Base-by-base conservation (phyloP, 2,888 invertebrate species). In the Lasioglossum figueresi region DNA sequence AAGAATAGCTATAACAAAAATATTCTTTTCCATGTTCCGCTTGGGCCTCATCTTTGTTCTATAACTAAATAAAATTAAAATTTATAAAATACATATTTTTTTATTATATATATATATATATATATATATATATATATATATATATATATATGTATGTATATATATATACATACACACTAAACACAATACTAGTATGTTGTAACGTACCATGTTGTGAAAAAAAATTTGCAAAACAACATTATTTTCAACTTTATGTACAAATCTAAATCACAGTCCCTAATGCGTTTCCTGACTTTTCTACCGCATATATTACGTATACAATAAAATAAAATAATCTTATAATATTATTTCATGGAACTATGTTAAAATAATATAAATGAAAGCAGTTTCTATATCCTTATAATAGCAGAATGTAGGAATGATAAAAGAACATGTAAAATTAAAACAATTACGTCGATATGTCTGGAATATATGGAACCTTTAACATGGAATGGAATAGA, bases 191-290 rank as follows among this genome's bases (percentile, higher is more conserved):
- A 63, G 66, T 82, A 80, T 59, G 76, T 76, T 40, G 70, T 84
- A 73, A 52, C 77, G 23, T 59, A 73, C 31, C 12, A 59, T 27
- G 66, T 82, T 56, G 79, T 80, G 79, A 70, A 84, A 86, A 86
- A 56, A 83, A 80, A 73, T 89, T 82, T 90, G 68, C 79, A 84
- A 87, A 90, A 87, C 75, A 88, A 88, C 73, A 83, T 85, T 80
- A 89, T 76, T 89, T 81, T 91, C 82, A 89, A 91, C 83, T 87
- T 89, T 90, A 91, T 91, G 82, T 92, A 91, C 86, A 92, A 81
- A 85, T 86, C 87, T 88, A 88, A 88, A 92, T 91, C 91, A 92
- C 88, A 91, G 87, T 90, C 82, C 76, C 86, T 87, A 91, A 88
- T 76, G 80, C 68, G 87, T 68, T 79, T 82, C 74, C 73, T 82